Conservation (phyloP, 2,113 vertebrate species). For the Manacus vitellinus region DNA sequence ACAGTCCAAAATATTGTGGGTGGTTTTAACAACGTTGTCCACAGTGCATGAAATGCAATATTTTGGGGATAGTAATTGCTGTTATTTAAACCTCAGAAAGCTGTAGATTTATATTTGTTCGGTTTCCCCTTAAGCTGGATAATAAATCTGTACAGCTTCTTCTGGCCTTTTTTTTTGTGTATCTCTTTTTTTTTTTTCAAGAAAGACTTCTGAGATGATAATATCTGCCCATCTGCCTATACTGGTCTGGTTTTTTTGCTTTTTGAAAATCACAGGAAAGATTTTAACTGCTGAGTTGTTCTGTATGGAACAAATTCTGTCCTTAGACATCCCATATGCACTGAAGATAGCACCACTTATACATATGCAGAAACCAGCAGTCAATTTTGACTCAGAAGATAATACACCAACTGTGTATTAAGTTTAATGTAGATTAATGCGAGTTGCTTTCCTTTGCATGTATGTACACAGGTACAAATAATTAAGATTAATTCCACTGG, state of each 20-base stretch:
- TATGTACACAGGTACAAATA: conserved; percentile 84
- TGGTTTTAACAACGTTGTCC: conserved; percentile 49
- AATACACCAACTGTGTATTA: conserved; percentile 73
- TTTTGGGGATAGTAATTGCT: conserved; percentile 59
- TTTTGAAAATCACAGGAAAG: conserved; percentile 62
- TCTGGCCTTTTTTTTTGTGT: neutral
- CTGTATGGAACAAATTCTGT: conserved; percentile 65
- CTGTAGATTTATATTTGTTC: conserved; percentile 51
- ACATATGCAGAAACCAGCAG: conserved; percentile 72
- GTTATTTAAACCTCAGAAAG: conserved; percentile 64
- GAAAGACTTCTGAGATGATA: conserved; percentile 49
- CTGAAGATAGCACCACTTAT: conserved; percentile 63
- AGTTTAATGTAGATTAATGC: conserved; percentile 92
- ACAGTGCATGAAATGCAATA: conserved; percentile 44
- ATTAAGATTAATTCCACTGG: conserved; percentile 90
- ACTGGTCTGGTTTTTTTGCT: conserved; percentile 33
- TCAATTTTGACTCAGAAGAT: conserved; percentile 83
- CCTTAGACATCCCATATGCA: conserved; percentile 67
- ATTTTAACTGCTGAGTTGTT: conserved; percentile 58
- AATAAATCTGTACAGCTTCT: conserved; percentile 52
- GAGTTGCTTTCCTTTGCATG: conserved; percentile 81
- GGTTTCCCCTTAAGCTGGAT: conserved; percentile 43
- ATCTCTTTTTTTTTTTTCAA: neutral
- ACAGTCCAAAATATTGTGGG: conserved; percentile 28
- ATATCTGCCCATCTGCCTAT: conserved; percentile 64